Evolutionary conservation across 2,113 vertebrate species (phyloP), one percentile per base, ranked within the genome.

Genomic region (Nerophis ophidion): DNA sequence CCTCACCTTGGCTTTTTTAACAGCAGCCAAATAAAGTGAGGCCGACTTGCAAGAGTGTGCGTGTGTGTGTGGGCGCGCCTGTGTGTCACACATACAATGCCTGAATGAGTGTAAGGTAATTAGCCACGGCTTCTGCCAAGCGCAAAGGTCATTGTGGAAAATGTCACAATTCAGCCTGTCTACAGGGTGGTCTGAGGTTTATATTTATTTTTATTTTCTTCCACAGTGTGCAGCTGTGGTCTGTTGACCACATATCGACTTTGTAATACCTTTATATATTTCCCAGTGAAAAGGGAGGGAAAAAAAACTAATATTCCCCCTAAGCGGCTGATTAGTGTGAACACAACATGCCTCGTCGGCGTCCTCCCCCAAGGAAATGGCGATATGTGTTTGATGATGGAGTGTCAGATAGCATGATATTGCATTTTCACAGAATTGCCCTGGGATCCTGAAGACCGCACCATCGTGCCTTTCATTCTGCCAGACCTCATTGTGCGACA

Each of bases 381-480:
- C 80, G 78, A 84, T 75, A 72, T 57, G 57, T 76, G 81, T 80
- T 57, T 70, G 82, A 83, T 81, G 84, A 88, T 87, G 77, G 81
- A 81, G 82, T 84, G 84, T 87, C 82, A 80, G 84, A 87, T 86
- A 82, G 72, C 67, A 72, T 81, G 78, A 86, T 85, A 85, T 86
- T 86, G 76, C 83, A 50, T 81, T 86, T 79, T 84, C 61, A 73
- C 74, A 66, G 66, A 79, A 75, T 63, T 72, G 63, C 66, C 58
- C 58, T 36, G 66, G 71, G 74, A 72, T 67, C 48, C 65, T 58
- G 65, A 81, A 77, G 68, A 72, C 63, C 63, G 64, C 74, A 66
- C 66, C 60, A 68, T 46, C 1, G 40, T 11, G 40, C 40, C 40
- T 44, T 44, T 44, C 40, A 44, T 5, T 44, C 40, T 44, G 8